Evolutionary conservation across 2,113 vertebrate species (phyloP).

Genomic region (Hydropotes inermis): DNA sequence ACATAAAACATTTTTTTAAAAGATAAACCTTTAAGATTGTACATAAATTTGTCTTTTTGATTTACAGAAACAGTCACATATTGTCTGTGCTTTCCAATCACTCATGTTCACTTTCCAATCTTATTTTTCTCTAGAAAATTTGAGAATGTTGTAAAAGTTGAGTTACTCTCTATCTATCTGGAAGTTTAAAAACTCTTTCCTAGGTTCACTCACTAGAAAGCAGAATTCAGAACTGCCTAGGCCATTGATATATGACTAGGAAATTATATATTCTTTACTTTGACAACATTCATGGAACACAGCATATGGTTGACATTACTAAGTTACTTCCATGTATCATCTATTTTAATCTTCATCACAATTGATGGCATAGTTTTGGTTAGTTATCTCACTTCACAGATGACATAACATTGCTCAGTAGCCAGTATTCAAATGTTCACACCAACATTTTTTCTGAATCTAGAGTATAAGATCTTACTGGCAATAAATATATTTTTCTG

Average conservation of each 20-base stretch:
- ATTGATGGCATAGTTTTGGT: background rate
- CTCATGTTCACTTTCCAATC: background rate
- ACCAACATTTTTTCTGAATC: background rate
- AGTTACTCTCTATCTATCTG: background rate
- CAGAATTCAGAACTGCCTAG: background rate
- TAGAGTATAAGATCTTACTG: background rate
- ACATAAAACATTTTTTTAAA: background rate
- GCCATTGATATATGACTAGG: background rate
- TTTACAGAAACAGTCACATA: background rate
- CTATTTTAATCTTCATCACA: background rate
- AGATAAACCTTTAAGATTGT: background rate
- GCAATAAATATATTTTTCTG: background rate
- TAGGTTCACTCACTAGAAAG: background rate
- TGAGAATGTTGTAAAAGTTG: background rate
- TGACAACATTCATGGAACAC: background rate
- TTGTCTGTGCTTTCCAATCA: background rate
- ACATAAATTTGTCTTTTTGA: background rate
- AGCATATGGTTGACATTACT: background rate
- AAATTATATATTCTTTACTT: background rate
- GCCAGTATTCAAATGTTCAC: background rate
- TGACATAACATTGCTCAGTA: background rate
- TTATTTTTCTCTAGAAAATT: conserved; percentile 1
- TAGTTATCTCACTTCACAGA: background rate
- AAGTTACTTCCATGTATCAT: background rate
- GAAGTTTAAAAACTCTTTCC: background rate